Evolutionary conservation across 2,113 vertebrate species (phyloP), one percentile per base, ranked within the genome.

Genomic region (Tylochromis polylepis): DNA sequence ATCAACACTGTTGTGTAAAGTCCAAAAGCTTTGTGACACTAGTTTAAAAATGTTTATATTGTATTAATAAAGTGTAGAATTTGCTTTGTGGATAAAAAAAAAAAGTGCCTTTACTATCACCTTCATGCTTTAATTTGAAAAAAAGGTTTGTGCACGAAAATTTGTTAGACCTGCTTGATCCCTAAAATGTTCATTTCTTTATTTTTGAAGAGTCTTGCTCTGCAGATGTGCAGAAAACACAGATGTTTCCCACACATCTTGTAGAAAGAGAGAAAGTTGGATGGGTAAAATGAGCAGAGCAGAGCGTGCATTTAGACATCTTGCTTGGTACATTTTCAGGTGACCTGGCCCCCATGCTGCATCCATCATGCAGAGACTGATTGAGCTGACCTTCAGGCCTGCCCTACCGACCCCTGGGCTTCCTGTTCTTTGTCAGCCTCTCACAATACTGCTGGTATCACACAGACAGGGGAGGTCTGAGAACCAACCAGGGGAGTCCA

Each of bases 401-500:
- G 90, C 87, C 92, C 89, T 4, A 67, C 57, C 46, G 93, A 95
- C 95, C 94, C 85, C 88, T 11, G 14, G 86, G 93, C 93, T 96
- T 96, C 95, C 95, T 95, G 94, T 95, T 94, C 93, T 95, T 96
- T 95, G 94, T 95, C 90, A 34, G 34, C 67, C 53, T 46, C 92
- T 80, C 88, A 95, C 95, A 95, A 96, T 94, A 79, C 79, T 9
- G 8, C 84, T 46, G 87, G 85, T 86, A 94, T 90, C 89, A 89
- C 87, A 91, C 91, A 93, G 91, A 91, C 91, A 41, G 70, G 85
- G 89, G 89, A 85, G 88, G 91, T 93, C 94, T 93, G 91, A 94
- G 93, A 93, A 94, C 85, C 87, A 7, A 88, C 75, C 79, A 38
- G 85, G 92, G 89, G 87, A 90, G 91, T 90, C 85, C 91, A 94